Evolutionary conservation across 2,797 vertebrate species (phyloP).

Genomic region (Acestrorhynchus altus): DNA sequence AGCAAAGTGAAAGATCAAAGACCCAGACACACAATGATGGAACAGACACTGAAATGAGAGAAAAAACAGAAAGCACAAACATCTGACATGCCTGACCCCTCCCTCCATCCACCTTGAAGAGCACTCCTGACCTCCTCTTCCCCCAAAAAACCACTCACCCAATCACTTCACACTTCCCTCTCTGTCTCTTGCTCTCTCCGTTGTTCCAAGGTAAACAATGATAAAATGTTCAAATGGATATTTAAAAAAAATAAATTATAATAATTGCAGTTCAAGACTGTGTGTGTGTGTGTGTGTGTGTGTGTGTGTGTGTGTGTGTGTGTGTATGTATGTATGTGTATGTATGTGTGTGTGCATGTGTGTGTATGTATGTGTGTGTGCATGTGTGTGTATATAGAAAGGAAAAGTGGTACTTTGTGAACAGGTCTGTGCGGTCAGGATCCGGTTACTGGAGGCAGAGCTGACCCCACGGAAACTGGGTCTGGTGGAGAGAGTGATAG

Average conservation of each 20-base stretch:
- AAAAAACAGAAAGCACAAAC: background rate
- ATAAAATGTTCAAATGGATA: background rate
- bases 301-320: too few relatives aligned
- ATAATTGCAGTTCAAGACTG: too few relatives aligned
- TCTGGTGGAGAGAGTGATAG: slow-evolving; percentile 36
- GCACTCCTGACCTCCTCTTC: slow-evolving; percentile 8
- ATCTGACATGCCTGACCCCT: background rate
- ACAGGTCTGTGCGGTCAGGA: slow-evolving; percentile 63
- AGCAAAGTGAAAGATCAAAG: too few relatives aligned
- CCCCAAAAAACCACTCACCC: slow-evolving; percentile 59
- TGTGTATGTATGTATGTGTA: too few relatives aligned
- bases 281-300: background rate
- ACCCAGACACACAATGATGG: too few relatives aligned
- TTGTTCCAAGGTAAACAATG: slow-evolving; percentile 39
- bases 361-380: too few relatives aligned
- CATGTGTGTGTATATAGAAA: slow-evolving; percentile 31
- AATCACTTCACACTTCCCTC: slow-evolving; percentile 48
- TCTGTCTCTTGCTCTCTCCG: slow-evolving; percentile 20
- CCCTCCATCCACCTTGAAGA: background rate
- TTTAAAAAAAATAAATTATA: background rate
- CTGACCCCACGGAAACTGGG: slow-evolving; percentile 65
- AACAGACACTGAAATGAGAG: background rate
- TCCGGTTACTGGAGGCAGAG: slow-evolving; percentile 70
- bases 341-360: too few relatives aligned
- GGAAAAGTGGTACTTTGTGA: slow-evolving; percentile 20